These are phyloP conservation scores for Vulpes vulpes DNA, from an alignment of 2,113 vertebrate genomes.

Conservation along the genomic window DNA sequence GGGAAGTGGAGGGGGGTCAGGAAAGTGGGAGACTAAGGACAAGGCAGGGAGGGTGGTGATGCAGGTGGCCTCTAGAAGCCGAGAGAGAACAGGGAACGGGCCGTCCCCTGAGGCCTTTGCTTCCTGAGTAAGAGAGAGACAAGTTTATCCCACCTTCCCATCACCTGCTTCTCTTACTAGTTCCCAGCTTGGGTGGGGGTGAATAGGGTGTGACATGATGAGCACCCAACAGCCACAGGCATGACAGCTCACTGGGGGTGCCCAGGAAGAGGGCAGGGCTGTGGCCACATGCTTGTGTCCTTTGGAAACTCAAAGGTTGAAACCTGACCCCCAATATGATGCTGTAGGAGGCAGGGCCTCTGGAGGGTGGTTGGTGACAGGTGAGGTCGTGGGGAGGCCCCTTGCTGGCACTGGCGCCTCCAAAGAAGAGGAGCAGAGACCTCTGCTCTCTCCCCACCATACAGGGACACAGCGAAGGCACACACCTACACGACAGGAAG, in stretches of 20 bases:
- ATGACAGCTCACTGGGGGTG: background rate
- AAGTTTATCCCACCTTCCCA: background rate
- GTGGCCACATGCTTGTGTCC: fast-evolving
- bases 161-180: fast-evolving
- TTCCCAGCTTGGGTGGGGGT: background rate
- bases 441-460: too few species aligned
- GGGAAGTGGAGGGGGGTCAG: too few species aligned
- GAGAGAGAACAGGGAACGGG: background rate
- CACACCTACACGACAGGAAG: fast-evolving
- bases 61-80: fast-evolving
- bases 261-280: background rate
- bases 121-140: background rate
- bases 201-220: background rate
- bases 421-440: background rate
- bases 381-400: background rate
- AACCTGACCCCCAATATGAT: background rate
- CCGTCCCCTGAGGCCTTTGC: background rate
- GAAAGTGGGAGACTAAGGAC: fast-evolving
- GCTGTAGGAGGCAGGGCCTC: background rate
- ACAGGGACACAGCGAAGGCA: fast-evolving
- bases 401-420: background rate
- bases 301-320: background rate
- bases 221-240: background rate
- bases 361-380: background rate
- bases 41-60: background rate